phyloP scores from a whole-genome alignment of 2,888 invertebrate species.

The Atethmia centrago region DNA sequence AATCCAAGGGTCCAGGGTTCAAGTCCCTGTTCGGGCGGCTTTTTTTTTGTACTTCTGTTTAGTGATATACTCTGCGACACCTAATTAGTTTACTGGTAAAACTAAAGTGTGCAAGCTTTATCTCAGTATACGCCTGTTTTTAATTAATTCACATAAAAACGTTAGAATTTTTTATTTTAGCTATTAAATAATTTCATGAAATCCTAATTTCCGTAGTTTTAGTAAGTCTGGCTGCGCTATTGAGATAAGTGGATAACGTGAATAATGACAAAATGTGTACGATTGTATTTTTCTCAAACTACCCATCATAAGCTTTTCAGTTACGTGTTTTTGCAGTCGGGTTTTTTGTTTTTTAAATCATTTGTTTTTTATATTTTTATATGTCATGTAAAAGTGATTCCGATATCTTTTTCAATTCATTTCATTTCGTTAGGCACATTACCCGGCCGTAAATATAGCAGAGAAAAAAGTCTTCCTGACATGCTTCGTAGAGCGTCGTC shows the following conservation, averaged over 20 bases:
- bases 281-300: neutral
- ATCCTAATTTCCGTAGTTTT: neutral
- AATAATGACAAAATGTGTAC: neutral
- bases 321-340: too few relatives aligned
- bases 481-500: too few relatives aligned
- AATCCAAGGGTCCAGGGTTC: slow-evolving; percentile 91
- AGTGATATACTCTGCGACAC: neutral
- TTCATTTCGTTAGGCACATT: neutral
- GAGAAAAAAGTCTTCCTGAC: too few relatives aligned
- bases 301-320: too few relatives aligned
- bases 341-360: too few relatives aligned
- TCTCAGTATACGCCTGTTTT: neutral
- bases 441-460: too few relatives aligned
- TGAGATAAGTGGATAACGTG: neutral
- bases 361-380: too few relatives aligned
- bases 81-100: neutral
- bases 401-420: too few relatives aligned
- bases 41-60: slow-evolving; percentile 38
- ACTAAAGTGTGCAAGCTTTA: neutral
- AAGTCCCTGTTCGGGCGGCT: slow-evolving; percentile 91
- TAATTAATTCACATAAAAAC: neutral
- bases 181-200: too few relatives aligned
- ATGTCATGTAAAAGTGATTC: too few relatives aligned
- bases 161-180: neutral
- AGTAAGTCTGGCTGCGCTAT: neutral